Base-by-base conservation (phyloP, 2,797 vertebrate genomes). In the Hapalemur alaotrensis region DNA sequence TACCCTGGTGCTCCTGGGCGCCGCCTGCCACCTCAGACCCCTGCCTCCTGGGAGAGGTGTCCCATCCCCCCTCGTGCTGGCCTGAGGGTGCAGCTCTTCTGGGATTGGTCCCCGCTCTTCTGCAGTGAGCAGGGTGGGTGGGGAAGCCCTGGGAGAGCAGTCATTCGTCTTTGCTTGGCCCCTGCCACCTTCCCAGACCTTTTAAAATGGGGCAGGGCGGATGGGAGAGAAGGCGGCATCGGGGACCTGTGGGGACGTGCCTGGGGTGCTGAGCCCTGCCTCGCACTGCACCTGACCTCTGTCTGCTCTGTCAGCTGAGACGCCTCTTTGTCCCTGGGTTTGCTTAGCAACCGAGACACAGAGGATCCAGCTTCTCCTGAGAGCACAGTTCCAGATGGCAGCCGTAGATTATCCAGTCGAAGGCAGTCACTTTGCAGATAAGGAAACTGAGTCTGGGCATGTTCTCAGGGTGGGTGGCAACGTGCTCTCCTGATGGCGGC, bases 91-190 rank as follows among this genome's bases (percentile, higher is more conserved):
- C 97, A 93, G 97, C 98, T 97, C 97, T 98, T 97, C 98, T 8
- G 89, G 98, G 98, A 99, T 99, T 99, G 99, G 99, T 98, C 97
- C 98, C 43, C 35, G 57, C 95, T 96, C 89, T 95, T 98, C 99
- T 99, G 99, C 99, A 99, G 98, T 98, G 98, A 98, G 98, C 97
- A 89, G 98, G 97, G 98, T n/a, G 92, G 96, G 95, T 5, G 12
- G 96, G 95, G 93, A 88, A 72, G 86, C 61, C 78, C 95, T 96
- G 83, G 43, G 50, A 72, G 13, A 28, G 59, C 65, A 38, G 61
- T 61, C 52, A 43, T 80, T 72, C 12, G 23, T 76, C 70, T 84
- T 54, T 41, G 59, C 84, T 76, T 48, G 61, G 48, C 25, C 65
- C 43, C 43, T 43, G 1, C 13, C 23, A 5, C 32, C 63, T 41